These are phyloP conservation scores for Pheosia gnoma DNA, from an alignment of 2,888 invertebrate genomes.

Conservation along the genomic window DNA sequence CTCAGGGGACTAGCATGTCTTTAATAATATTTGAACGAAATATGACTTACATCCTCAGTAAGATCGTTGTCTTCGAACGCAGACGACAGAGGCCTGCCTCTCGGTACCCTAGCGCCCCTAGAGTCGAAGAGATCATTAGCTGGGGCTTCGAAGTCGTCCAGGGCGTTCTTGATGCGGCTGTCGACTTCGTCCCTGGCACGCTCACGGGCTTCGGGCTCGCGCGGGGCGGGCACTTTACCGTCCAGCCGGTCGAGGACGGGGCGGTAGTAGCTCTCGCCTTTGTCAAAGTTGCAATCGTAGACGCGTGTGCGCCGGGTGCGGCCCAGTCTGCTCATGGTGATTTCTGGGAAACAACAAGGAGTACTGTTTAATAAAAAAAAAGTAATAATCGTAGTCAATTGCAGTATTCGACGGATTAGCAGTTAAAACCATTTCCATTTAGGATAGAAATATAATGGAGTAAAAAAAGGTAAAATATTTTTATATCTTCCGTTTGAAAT, in stretches of 20 bases:
- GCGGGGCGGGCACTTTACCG: constrained; percentile 79
- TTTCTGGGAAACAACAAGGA: constrained; percentile 12
- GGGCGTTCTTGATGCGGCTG: constrained; percentile 64
- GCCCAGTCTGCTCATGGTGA: constrained; percentile 73
- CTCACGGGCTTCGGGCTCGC: constrained; percentile 71
- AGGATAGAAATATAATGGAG: background rate
- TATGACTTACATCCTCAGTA: constrained; percentile 74
- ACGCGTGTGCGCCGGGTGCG: constrained; percentile 91
- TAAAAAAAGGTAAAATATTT: background rate
- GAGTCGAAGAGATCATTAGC: constrained; percentile 87
- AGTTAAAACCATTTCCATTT: too few species aligned
- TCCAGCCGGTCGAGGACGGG: constrained; percentile 90
- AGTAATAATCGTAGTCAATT: too few species aligned
- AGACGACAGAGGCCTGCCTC: constrained; percentile 71
- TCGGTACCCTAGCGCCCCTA: constrained; percentile 82
- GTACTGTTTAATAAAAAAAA: background rate
- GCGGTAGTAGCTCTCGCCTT: constrained; percentile 92
- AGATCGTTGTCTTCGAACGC: constrained; percentile 77
- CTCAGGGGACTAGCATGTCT: too few species aligned
- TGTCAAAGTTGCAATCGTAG: constrained; percentile 93
- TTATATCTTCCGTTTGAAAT: background rate
- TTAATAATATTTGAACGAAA: too few species aligned
- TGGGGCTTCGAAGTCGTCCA: constrained; percentile 62
- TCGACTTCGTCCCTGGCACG: constrained; percentile 65
- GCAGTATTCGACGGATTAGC: too few species aligned